These are phyloP conservation scores for Lasioglossum malachurum DNA, from an alignment of 2,888 invertebrate species.

Conservation along the genomic window DNA sequence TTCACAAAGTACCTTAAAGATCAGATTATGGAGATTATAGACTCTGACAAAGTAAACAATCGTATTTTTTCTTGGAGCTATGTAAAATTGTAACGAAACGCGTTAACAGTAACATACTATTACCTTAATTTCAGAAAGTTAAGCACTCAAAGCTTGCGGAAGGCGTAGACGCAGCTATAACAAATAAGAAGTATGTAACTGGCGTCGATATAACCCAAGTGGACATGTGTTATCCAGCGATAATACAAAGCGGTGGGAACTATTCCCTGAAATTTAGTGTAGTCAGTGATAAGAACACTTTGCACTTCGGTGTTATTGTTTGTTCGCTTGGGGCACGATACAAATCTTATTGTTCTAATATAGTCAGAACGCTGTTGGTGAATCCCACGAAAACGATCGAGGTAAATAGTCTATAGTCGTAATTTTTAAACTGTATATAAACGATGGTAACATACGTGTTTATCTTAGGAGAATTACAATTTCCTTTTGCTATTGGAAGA, in stretches of 20 bases:
- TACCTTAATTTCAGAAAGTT: constrained; percentile 90
- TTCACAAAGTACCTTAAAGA: constrained; percentile 98
- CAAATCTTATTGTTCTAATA: constrained; percentile 99
- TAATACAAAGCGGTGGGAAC: constrained; percentile 99
- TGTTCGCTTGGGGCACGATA: constrained; percentile 98
- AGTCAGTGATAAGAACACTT: constrained; percentile 95
- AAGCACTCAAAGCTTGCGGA: constrained; percentile 98
- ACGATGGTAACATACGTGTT: neutral
- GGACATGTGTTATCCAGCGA: constrained; percentile 99
- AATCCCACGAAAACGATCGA: constrained; percentile 92
- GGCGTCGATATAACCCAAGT: constrained; percentile 95
- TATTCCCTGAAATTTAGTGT: constrained; percentile 99
- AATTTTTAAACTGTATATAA: neutral
- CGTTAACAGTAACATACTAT: neutral
- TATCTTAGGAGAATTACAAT: constrained; percentile 93
- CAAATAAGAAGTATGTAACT: constrained; percentile 97
- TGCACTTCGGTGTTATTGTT: constrained; percentile 98
- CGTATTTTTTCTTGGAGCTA: neutral
- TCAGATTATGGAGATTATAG: constrained; percentile 99
- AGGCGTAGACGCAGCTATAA: constrained; percentile 96
- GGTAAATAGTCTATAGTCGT: constrained; percentile 77
- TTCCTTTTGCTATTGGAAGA: constrained; percentile 96
- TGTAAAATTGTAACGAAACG: too few relatives aligned
- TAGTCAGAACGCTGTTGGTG: constrained; percentile 98
- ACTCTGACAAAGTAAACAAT: constrained; percentile 93